These are phyloP conservation scores for Drosophila lacteicornis DNA, from an alignment of 1,140 invertebrate species.

Conservation along the genomic window DNA sequence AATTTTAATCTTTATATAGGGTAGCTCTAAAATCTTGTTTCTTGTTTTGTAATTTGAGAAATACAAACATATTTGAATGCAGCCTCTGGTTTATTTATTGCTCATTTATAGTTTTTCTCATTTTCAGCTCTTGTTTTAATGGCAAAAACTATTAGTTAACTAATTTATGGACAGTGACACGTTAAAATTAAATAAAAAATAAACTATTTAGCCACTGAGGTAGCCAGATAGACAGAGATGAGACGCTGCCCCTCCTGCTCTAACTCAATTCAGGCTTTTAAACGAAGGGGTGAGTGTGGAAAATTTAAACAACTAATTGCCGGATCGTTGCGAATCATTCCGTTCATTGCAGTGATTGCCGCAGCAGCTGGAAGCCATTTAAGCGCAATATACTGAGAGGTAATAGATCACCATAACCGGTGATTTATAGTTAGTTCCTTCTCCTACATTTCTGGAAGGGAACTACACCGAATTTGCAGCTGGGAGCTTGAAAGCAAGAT, in stretches of 20 bases:
- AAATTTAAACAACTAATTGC: slow-evolving; percentile 6
- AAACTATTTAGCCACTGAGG: background rate
- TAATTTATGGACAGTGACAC: background rate
- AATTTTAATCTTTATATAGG: background rate
- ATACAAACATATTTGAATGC: background rate
- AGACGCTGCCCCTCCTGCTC: background rate
- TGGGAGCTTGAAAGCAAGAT: too few relatives aligned
- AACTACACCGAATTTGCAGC: too few relatives aligned
- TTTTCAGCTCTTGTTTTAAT: too few relatives aligned
- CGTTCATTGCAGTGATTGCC: slow-evolving; percentile 7
- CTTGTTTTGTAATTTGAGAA: background rate
- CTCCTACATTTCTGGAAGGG: background rate
- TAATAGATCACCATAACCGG: slow-evolving; percentile 27
- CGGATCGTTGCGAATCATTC: background rate
- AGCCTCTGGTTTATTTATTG: background rate
- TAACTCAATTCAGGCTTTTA: background rate
- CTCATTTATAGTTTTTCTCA: background rate
- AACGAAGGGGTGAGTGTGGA: background rate
- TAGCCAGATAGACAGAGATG: background rate
- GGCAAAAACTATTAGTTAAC: too few relatives aligned
- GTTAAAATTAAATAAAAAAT: background rate
- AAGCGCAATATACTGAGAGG: background rate
- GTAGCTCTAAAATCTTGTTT: background rate
- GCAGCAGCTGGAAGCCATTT: slow-evolving; percentile 27
- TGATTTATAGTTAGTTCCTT: background rate